Evolutionary conservation across 2,113 vertebrate genomes (phyloP).

Genomic region (Podarcis raffonei): DNA sequence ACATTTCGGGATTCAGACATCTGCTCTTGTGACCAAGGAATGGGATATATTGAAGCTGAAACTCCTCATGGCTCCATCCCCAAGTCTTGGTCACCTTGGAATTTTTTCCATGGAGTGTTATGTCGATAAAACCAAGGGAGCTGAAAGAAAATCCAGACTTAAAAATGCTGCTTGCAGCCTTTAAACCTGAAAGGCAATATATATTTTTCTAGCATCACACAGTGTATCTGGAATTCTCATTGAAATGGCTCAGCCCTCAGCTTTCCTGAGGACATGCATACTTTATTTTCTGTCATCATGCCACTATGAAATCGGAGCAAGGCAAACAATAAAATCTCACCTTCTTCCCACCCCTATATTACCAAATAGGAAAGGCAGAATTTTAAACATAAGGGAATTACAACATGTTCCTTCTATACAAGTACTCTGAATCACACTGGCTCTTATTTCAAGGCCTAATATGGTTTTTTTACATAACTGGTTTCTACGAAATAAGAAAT

Average conservation of each 20-base stretch:
- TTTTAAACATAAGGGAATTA: conserved; percentile 10
- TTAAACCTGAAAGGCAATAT: conserved; percentile 65
- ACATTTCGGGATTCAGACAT: conserved; percentile 18
- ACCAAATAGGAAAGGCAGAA: conserved; percentile 20
- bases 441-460: background rate
- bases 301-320: conserved; percentile 51
- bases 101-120: conserved; percentile 59
- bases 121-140: conserved; percentile 57
- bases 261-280: conserved; percentile 50
- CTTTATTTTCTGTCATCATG: conserved; percentile 52
- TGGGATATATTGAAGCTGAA: conserved; percentile 48
- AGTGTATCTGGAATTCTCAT: conserved; percentile 61
- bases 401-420: background rate
- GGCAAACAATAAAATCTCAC: conserved; percentile 15
- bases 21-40: conserved; percentile 34
- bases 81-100: conserved; percentile 49
- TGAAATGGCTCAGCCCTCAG: conserved; percentile 61
- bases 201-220: conserved; percentile 64
- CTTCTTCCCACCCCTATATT: background rate
- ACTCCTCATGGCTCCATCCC: conserved; percentile 51
- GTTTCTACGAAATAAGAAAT: conserved; percentile 7
- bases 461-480: background rate
- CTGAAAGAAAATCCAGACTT: conserved; percentile 58
- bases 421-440: background rate
- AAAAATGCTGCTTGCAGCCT: conserved; percentile 53